Evolutionary conservation across 64 coral and sea anemone species (phyloP).

Genomic region (Orbicella faveolata): DNA sequence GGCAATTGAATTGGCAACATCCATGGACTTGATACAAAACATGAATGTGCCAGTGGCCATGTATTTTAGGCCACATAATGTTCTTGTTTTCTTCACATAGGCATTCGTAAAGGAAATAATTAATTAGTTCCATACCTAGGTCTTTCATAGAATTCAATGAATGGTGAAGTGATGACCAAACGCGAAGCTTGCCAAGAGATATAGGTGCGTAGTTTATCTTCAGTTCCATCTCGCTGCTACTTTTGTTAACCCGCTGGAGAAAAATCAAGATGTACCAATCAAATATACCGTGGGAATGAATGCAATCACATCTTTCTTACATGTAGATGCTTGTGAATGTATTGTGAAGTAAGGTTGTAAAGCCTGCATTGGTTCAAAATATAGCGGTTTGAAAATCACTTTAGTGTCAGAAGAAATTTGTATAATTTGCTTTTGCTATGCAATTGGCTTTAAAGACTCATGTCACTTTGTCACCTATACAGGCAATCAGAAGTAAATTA

Average conservation of each 20-base stretch:
- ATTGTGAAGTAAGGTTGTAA: no score
- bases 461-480: no score
- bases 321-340: no score
- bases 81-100: not conserved
- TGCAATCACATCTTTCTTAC: no score
- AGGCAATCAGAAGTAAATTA: no score
- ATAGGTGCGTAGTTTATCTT: constrained; percentile 91
- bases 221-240: constrained; percentile 71
- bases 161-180: constrained; percentile 74
- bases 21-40: not conserved
- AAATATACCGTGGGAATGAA: not conserved
- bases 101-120: no score
- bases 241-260: constrained; percentile 74
- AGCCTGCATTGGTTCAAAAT: no score
- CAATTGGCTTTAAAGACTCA: no score
- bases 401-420: no score
- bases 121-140: constrained; percentile 47
- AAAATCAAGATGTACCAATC: not conserved
- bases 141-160: constrained; percentile 82
- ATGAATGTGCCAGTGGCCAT: not conserved
- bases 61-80: not conserved
- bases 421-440: no score
- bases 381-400: no score
- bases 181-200: constrained; percentile 82
- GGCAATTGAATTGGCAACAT: no score